Evolutionary conservation across 1,140 invertebrate genomes (phyloP).

Genomic region (Drosophila erecta): DNA sequence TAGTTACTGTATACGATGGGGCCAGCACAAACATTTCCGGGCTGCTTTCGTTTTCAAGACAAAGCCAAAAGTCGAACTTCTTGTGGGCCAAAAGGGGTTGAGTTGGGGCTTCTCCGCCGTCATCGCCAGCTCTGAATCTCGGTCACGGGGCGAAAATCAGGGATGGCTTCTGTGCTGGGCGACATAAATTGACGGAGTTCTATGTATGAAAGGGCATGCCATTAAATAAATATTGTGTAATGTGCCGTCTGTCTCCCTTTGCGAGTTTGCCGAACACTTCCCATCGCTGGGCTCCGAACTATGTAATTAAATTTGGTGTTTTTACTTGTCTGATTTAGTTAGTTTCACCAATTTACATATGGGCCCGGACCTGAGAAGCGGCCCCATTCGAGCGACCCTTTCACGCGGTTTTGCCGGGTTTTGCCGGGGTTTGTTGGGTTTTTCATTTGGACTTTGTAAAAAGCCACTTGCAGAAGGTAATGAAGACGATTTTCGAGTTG

Average conservation of each 20-base stretch:
- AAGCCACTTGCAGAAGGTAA: slow-evolving; percentile 7
- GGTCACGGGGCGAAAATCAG: slow-evolving; percentile 33
- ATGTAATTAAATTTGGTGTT: slow-evolving; percentile 63
- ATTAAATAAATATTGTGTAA: slow-evolving; percentile 74
- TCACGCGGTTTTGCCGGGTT: slow-evolving; percentile 7
- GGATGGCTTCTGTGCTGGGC: slow-evolving; percentile 13
- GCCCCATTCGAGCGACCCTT: slow-evolving; percentile 17
- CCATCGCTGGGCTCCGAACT: slow-evolving; percentile 12
- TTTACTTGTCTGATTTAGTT: slow-evolving; percentile 42
- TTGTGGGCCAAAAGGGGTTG: slow-evolving; percentile 30
- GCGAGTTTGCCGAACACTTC: not conserved
- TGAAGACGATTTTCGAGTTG: not conserved
- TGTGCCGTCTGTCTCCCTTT: slow-evolving; percentile 32
- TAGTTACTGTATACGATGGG: slow-evolving; percentile 44
- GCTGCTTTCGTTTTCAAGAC: slow-evolving; percentile 73
- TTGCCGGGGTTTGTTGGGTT: not conserved
- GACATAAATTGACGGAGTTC: slow-evolving; percentile 64
- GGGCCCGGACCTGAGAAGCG: not conserved
- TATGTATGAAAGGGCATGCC: slow-evolving; percentile 68
- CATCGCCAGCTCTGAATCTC: slow-evolving; percentile 49
- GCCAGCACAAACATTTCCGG: slow-evolving; percentile 68
- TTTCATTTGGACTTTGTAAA: slow-evolving; percentile 1
- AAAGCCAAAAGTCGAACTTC: slow-evolving; percentile 59
- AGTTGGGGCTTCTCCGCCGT: slow-evolving; percentile 10
- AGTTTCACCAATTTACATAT: slow-evolving; percentile 54